phyloP scores from a whole-genome alignment of 2,113 vertebrate species.

The Ameiurus melas region DNA sequence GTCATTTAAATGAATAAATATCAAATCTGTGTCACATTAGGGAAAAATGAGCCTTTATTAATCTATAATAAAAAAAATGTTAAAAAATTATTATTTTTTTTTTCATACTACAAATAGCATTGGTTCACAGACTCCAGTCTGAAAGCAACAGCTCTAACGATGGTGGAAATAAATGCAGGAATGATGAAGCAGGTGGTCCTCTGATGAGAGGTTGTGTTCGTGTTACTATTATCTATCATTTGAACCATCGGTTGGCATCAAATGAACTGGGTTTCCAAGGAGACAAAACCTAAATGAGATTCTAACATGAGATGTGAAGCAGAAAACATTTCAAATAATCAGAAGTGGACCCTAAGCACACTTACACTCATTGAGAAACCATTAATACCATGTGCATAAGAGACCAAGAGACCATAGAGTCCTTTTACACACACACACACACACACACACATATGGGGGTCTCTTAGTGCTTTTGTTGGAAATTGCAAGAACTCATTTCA shows the following conservation, averaged over 20 bases:
- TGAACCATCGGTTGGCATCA: constrained; percentile 3
- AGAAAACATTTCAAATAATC: constrained; percentile 7
- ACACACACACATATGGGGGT: background rate
- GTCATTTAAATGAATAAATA: background rate
- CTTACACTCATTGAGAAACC: constrained; percentile 16
- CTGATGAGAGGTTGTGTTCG: constrained; percentile 1
- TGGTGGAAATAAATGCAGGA: constrained; percentile 1
- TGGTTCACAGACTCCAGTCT: background rate
- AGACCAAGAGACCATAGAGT: background rate
- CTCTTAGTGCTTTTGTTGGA: constrained; percentile 3
- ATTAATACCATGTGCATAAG: background rate
- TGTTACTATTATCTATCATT: constrained; percentile 26
- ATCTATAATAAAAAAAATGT: background rate
- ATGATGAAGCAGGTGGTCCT: constrained; percentile 17
- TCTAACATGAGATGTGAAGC: constrained; percentile 22
- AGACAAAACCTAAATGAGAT: constrained; percentile 35
- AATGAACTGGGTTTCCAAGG: constrained; percentile 37
- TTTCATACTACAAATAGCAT: background rate
- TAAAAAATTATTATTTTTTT: too few relatives aligned
- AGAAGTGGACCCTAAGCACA: constrained; percentile 21
- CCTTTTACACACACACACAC: background rate
- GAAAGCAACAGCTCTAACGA: background rate
- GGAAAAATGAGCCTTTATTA: background rate
- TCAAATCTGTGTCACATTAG: background rate
- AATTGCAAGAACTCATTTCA: background rate